Evolutionary conservation across 2,797 vertebrate genomes (phyloP).

Genomic region (Acanthopagrus latus): DNA sequence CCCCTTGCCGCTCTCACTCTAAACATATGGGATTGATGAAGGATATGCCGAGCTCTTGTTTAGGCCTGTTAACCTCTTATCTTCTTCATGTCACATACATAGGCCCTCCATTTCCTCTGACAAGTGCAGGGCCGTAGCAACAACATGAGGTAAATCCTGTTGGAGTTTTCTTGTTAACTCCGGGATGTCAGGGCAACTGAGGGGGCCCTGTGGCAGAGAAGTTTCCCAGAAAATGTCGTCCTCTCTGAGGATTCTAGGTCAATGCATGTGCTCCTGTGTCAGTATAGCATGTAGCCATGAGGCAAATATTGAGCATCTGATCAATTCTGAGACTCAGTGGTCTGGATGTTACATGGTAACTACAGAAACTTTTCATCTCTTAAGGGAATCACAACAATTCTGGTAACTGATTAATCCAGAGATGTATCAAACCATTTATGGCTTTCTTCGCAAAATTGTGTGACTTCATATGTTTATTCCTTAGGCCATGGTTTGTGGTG

Average conservation of each 20-base stretch:
- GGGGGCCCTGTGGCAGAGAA: neutral
- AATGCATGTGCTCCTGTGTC: neutral
- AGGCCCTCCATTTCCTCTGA: constrained; percentile 76
- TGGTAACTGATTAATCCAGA: neutral
- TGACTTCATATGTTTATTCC: neutral
- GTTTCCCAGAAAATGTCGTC: constrained; percentile 35
- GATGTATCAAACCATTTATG: too few relatives aligned
- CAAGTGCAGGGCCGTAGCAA: constrained; percentile 65
- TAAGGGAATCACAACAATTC: neutral
- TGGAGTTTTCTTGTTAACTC: constrained; percentile 66
- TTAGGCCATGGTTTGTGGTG: neutral
- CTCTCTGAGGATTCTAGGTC: constrained; percentile 30
- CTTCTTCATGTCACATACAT: constrained; percentile 75
- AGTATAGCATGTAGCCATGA: neutral
- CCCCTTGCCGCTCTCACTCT: constrained; percentile 60
- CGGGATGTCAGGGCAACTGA: constrained; percentile 31
- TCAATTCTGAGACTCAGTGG: neutral
- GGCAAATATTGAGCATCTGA: neutral
- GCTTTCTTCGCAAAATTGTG: neutral
- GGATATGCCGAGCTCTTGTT: constrained; percentile 84
- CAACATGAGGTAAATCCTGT: constrained; percentile 63
- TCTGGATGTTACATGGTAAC: neutral
- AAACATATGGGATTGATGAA: constrained; percentile 88
- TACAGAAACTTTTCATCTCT: neutral
- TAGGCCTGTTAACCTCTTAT: constrained; percentile 91